Evolutionary conservation across 2,888 invertebrate species (phyloP), one percentile per base, ranked within the genome.

Genomic region (Cephus spinipes): DNA sequence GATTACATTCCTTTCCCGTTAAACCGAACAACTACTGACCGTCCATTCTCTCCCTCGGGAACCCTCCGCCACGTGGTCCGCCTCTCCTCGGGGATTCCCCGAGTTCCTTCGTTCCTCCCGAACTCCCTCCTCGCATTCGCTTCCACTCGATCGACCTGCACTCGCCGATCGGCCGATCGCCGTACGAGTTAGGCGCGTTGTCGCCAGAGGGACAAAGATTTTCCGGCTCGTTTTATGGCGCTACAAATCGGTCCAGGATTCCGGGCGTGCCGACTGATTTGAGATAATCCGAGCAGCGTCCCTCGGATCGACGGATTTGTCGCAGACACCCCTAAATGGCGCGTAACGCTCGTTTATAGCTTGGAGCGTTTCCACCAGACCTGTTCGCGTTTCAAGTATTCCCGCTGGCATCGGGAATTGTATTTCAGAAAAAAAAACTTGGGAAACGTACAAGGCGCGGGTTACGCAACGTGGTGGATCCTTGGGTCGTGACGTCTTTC

Each of bases 191-290:
- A 1, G 9, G 74, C 35, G 74, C 35, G 33, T 12, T 23, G 12
- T 12, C 35, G 33, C 33, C 4, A 12, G 31, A 31, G 31, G 75
- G 77, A 75, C 77, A 73, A 75, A 77, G 75, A 69, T 76, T 76
- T 73, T 78, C 74, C 76, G 31, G 69, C 32, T 31, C 71, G 69
- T 79, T 86, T 88, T 88, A 89, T 84, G 88, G 88, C 84, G 86
- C 84, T 88, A 89, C 90, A 89, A 90, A 90, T 90, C 89, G 89
- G 82, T 84, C 80, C 89, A 76, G 84, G 88, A 90, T 90, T 90
- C 90, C 90, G 87, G 86, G 87, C 89, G 85, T 86, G 88, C 89
- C 89, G 82, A 40, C 84, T 86, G 89, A 90, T 90, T 90, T 87
- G 87, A 89, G 87, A 89, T 88, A 89, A 89, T 89, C 85, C 82